Evolutionary conservation across 2,113 vertebrate genomes (phyloP), one percentile per base, ranked within the genome.

Genomic region (Channa maculata): DNA sequence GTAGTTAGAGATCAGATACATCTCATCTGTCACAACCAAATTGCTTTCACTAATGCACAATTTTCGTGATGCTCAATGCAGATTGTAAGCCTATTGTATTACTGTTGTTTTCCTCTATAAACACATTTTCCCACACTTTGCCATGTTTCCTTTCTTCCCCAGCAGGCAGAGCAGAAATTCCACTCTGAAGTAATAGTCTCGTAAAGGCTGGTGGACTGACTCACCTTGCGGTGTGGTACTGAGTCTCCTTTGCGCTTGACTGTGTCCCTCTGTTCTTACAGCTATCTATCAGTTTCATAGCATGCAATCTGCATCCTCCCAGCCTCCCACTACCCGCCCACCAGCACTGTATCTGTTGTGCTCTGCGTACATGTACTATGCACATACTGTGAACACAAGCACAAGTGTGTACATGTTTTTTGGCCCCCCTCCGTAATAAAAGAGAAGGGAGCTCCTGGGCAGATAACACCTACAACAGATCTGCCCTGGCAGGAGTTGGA

Each of bases 221-320:
- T 91, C 86, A 91, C 89, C 89, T 91, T 91, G 85, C 82, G 51
- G 85, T 82, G 71, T 59, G 24, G 59, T 75, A 79, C 71, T 75
- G 66, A 88, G 85, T 90, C 82, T 90, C 88, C 88, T 90, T 88
- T 87, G 86, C 67, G 84, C 86, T 89, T 89, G 65, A 87, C 85
- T 89, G 85, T 91, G 88, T 83, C 87, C 71, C 83, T 83, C 78
- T 84, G 70, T 84, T 86, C 86, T 85, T 87, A 85, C 78, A 84
- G 86, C 87, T 82, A 89, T 91, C 89, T 83, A 86, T 92, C 84
- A 86, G 88, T 88, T 93, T 92, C 87, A 91, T 86, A 89, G 88
- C 87, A 85, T 79, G 87, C 84, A 87, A 92, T 92, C 91, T 89
- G 82, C 87, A 90, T 92, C 84, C 78, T 69, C 83, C 80, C 83